Evolutionary conservation across 2,888 invertebrate species (phyloP), one percentile per base, ranked within the genome.

Genomic region (Drosophila cognata): DNA sequence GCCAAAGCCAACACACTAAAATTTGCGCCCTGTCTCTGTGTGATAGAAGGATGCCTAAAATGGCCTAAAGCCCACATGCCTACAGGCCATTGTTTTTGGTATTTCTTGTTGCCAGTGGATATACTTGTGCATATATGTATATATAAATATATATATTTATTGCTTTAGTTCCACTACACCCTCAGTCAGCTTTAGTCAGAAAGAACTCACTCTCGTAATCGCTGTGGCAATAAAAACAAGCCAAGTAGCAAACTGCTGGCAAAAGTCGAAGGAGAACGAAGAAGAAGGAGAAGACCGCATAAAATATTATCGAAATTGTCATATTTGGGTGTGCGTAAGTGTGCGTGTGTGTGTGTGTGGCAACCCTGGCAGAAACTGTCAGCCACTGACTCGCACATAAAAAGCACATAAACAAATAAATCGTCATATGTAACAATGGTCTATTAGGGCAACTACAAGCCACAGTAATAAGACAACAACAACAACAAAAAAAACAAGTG

Each of bases 221-320:
- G 83, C 28, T 41, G 41, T 43, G 77, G 82, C 87, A 87, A 89
- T 85, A 85, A 85, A 85, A 86, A 59, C 51, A 60, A 50, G 41
- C 61, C 64, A 64, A 72, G 51, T 18, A 59, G 43, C 41, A 53
- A 55, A 41, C 43, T 21, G 53, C 36, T 38, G 46, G 53, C 60
- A 69, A 71, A 33, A 69, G 80, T 72, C 72, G 64, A 58, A 65
- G 38, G 38, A 38, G 38, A 38, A 18, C 4, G 8, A 8, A 8
- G 38, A 16, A 56, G 28, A 13, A n/a, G n/a, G 4, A 36, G 58
- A 66, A 76, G 61, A 73, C 72, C 74, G 61, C 78, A 84, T 86
- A 87, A 86, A 89, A 89, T 89, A 86, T 81, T 89, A 86, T 86
- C 89, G 89, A 89, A 82, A 73, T 74, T 70, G 74, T 79, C 73